Evolutionary conservation across 2,888 invertebrate genomes (phyloP).

Genomic region (Blastobasis adustella): DNA sequence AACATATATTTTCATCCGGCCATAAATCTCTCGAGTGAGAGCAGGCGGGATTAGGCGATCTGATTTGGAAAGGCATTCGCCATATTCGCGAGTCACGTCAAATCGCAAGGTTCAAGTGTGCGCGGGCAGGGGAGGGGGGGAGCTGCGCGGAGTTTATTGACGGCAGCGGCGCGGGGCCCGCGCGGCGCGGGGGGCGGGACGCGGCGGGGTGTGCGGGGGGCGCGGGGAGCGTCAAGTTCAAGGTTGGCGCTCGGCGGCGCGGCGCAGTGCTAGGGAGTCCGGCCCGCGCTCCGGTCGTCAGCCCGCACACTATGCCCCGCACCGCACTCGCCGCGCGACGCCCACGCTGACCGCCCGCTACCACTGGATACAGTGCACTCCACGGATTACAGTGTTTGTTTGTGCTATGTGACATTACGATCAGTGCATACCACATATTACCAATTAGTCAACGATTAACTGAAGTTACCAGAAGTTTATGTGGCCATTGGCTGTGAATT

Average conservation of each 20-base stretch:
- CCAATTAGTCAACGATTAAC: slow-evolving; percentile 31
- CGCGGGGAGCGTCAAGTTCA: slow-evolving; percentile 73
- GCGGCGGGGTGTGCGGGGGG: slow-evolving; percentile 47
- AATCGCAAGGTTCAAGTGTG: slow-evolving; percentile 27
- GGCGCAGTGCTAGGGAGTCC: slow-evolving; percentile 75
- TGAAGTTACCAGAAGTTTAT: slow-evolving; percentile 64
- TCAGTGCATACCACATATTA: slow-evolving; percentile 26
- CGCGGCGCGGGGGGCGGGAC: slow-evolving; percentile 43
- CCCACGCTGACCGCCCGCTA: slow-evolving; percentile 32
- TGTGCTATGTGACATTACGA: slow-evolving; percentile 54
- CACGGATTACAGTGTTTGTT: slow-evolving; percentile 66
- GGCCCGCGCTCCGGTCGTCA: slow-evolving; percentile 74
- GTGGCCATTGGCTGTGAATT: slow-evolving; percentile 71
- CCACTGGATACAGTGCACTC: slow-evolving; percentile 51
- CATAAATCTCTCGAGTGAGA: not conserved
- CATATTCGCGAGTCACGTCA: slow-evolving; percentile 36
- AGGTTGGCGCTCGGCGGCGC: slow-evolving; percentile 76
- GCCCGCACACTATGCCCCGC: slow-evolving; percentile 65
- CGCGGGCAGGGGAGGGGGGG: slow-evolving; percentile 32
- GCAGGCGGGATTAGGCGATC: slow-evolving; percentile 4
- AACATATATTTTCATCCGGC: too few relatives aligned
- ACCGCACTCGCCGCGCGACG: slow-evolving; percentile 37
- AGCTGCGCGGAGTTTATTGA: slow-evolving; percentile 59
- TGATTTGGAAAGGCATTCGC: slow-evolving; percentile 13
- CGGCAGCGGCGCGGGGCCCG: slow-evolving; percentile 63